Percentiles rank a stretch among this genome's conserved stretches.
These are phyloP conservation scores for Phycodurus eques DNA, from an alignment of 2,113 vertebrate genomes.

Conservation along the genomic window DNA sequence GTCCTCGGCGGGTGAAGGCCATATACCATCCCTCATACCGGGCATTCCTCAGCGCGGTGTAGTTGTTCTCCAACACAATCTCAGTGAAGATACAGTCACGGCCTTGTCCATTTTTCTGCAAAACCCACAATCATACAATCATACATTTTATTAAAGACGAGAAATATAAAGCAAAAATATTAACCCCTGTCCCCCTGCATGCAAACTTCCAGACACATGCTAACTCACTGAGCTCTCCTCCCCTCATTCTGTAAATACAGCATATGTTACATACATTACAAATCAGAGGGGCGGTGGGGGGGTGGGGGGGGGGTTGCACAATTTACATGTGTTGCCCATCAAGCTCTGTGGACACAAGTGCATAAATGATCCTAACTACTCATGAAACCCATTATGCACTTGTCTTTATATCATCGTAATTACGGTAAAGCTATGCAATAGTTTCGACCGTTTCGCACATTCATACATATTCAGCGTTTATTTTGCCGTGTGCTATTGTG, in stretches of 20 bases:
- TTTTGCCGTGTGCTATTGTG: no score
- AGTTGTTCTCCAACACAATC: conserved; percentile 98
- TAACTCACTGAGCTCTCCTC: conserved; percentile 3
- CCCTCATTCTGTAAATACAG: conserved; percentile 42
- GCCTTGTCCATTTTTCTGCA: conserved; percentile 89
- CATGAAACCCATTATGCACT: no score
- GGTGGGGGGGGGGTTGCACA: conserved; percentile 9
- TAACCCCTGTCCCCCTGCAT: conserved; percentile 9
- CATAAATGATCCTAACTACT: no score
- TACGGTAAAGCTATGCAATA: no score
- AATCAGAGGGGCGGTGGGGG: no score
- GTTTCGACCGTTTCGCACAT: conserved; percentile 4
- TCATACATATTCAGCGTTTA: no score
- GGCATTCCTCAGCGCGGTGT: conserved; percentile 93
- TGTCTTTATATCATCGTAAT: no score
- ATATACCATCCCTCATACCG: conserved; percentile 97
- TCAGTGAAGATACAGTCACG: conserved; percentile 97
- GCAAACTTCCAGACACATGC: not conserved
- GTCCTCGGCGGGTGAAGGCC: conserved; percentile 95
- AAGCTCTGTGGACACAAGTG: no score
- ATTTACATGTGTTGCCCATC: no score
- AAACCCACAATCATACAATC: conserved; percentile 10
- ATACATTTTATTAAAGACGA: not conserved
- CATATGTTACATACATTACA: conserved; percentile 75
- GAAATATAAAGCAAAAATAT: not conserved